Evolutionary conservation across 2,888 invertebrate species (phyloP).

Genomic region (Arrhopalites spinosus): DNA sequence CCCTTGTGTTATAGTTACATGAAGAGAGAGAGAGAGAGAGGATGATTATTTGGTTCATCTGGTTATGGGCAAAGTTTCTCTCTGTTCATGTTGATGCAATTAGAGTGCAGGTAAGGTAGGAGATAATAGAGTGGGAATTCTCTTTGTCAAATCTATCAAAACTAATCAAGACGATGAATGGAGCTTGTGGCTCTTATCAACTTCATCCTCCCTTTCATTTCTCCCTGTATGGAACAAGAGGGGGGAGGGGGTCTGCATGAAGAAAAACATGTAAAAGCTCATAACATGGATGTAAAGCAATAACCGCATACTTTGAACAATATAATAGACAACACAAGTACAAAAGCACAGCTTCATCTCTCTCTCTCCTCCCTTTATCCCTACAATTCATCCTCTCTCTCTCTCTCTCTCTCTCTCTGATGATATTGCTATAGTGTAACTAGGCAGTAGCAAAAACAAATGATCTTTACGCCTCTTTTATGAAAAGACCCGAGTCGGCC

Average conservation of each 20-base stretch:
- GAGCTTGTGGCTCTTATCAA: constrained; percentile 37
- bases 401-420: neutral
- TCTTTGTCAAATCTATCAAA: constrained; percentile 43
- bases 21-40: too few relatives aligned
- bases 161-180: constrained; percentile 44
- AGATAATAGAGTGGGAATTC: constrained; percentile 39
- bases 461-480: too few relatives aligned
- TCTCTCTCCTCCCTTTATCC: neutral
- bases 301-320: neutral
- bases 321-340: neutral
- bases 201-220: neutral
- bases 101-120: constrained; percentile 34
- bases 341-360: neutral
- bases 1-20: too few relatives aligned
- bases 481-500: too few relatives aligned
- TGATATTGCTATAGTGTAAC: too few relatives aligned
- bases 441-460: too few relatives aligned
- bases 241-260: too few relatives aligned
- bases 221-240: neutral
- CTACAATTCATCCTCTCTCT: neutral
- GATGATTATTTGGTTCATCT: too few relatives aligned
- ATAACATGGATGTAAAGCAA: neutral
- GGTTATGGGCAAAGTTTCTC: neutral
- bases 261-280: neutral
- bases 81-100: constrained; percentile 32